Evolutionary conservation across 2,113 vertebrate genomes (phyloP).

Genomic region (Pagrus major): DNA sequence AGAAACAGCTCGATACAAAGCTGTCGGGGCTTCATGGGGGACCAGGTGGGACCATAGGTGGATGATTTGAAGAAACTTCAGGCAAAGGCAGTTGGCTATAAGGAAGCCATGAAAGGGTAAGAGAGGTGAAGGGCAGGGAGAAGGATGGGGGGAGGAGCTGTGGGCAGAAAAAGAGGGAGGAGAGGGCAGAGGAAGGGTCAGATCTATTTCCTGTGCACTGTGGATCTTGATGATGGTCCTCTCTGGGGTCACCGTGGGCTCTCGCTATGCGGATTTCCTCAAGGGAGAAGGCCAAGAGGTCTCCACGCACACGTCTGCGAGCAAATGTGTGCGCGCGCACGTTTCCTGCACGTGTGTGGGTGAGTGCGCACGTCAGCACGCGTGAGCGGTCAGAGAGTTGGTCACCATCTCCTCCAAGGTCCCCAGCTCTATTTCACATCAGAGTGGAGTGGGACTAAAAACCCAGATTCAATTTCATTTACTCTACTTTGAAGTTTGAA

Average conservation of each 20-base stretch:
- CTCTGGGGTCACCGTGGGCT: conserved; percentile 60
- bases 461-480: conserved; percentile 69
- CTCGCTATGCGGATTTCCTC: conserved; percentile 58
- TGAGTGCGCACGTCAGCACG: conserved; percentile 7
- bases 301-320: conserved; percentile 44
- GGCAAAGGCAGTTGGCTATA: conserved; percentile 31
- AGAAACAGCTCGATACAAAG: conserved; percentile 3
- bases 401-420: conserved; percentile 56
- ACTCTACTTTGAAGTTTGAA: conserved; percentile 71
- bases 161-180: conserved; percentile 46
- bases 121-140: conserved; percentile 60
- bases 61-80: conserved; percentile 42
- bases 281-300: conserved; percentile 62
- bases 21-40: conserved; percentile 27
- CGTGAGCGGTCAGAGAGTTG: conserved; percentile 25
- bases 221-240: conserved; percentile 69
- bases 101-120: conserved; percentile 36
- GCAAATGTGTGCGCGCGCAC: conserved; percentile 28
- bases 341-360: conserved; percentile 17
- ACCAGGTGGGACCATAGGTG: conserved; percentile 2
- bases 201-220: conserved; percentile 74
- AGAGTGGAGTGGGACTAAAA: conserved; percentile 69
- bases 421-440: conserved; percentile 70
- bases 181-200: conserved; percentile 73
- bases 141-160: conserved; percentile 53